Evolutionary conservation across 2,888 invertebrate species (phyloP).

Genomic region (Tachystola acroxantha): DNA sequence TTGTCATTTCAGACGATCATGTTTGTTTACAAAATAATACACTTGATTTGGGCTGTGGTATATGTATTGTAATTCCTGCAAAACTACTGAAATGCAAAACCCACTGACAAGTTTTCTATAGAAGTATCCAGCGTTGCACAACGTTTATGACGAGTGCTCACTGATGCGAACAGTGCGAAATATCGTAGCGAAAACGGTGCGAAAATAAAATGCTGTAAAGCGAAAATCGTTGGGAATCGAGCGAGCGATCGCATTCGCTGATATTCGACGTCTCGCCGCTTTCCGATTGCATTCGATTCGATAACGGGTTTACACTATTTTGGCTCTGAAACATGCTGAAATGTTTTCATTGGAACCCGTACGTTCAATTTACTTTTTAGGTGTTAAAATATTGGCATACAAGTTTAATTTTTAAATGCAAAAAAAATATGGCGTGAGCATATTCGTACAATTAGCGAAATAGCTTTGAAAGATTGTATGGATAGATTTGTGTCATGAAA

Average conservation of each 20-base stretch:
- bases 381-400: no score
- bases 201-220: constrained; percentile 16
- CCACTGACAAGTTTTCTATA: constrained; percentile 4
- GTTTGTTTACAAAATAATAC: no score
- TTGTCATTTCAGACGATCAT: no score
- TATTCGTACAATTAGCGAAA: no score
- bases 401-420: no score
- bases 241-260: constrained; percentile 16
- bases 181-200: constrained; percentile 2
- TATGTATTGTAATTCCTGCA: no score
- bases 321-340: constrained; percentile 4
- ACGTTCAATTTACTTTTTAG: no score
- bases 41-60: no score
- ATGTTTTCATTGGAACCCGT: background rate
- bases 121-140: constrained; percentile 12
- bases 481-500: no score
- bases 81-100: constrained; percentile 6
- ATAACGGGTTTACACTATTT: constrained; percentile 34
- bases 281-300: constrained; percentile 21
- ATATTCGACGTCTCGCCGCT: constrained; percentile 14
- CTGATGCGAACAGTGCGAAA: constrained; percentile 15
- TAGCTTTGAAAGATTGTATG: no score
- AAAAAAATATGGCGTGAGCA: no score
- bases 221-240: constrained; percentile 24
- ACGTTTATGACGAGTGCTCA: constrained; percentile 24